These are phyloP conservation scores for Todus mexicanus DNA, from an alignment of 2,797 vertebrate genomes.

Conservation along the genomic window DNA sequence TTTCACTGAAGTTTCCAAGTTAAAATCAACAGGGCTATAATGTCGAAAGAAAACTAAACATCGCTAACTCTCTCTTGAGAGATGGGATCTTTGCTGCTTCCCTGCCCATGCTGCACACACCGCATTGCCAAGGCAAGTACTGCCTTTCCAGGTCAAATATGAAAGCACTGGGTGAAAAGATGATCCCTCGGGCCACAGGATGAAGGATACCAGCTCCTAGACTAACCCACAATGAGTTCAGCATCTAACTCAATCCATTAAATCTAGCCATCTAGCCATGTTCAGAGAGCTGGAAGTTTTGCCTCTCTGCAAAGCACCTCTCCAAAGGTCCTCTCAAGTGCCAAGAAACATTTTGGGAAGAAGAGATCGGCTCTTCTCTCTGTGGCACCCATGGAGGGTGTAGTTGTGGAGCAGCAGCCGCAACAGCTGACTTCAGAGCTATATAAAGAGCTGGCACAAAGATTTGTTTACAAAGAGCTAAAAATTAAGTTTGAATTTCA, in stretches of 20 bases:
- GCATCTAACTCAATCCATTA: not conserved
- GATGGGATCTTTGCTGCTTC: not conserved
- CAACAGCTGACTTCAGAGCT: not conserved
- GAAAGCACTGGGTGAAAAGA: not conserved
- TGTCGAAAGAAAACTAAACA: not conserved
- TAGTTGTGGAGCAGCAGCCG: not conserved
- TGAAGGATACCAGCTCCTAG: not conserved
- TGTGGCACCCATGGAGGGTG: not conserved
- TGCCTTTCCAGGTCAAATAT: not conserved
- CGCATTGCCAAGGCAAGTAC: not conserved
- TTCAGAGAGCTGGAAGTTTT: not conserved
- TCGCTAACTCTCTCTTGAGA: not conserved
- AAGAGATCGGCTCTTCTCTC: not conserved
- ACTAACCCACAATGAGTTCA: not conserved
- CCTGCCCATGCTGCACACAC: not conserved
- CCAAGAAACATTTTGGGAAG: not conserved
- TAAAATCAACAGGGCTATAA: constrained; percentile 3
- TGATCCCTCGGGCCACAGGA: not conserved
- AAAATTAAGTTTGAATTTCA: constrained; percentile 45
- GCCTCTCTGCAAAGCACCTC: not conserved
- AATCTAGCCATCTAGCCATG: not conserved
- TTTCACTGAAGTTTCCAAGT: constrained; percentile 24
- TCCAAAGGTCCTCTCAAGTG: not conserved
- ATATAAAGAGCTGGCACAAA: constrained; percentile 9
- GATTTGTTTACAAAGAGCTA: constrained; percentile 30